phyloP scores from a whole-genome alignment of 23 tunicate genomes.

The Trididemnum miniatum region DNA sequence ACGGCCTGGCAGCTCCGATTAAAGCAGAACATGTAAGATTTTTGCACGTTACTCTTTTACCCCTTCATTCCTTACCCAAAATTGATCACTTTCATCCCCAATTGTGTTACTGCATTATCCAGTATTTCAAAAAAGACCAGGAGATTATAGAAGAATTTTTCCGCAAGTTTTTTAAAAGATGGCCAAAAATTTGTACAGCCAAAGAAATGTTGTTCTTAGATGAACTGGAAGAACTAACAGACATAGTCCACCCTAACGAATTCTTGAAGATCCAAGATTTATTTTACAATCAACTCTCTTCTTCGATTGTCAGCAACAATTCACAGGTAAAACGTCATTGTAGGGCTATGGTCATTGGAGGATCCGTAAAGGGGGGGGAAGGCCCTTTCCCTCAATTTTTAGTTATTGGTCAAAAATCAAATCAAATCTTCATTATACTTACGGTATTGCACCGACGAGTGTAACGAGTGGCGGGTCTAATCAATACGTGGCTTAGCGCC shows the following conservation, averaged over 20 bases:
- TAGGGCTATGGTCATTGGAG: no score
- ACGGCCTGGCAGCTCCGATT: constrained; percentile 71
- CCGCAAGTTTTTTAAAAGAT: constrained; percentile 32
- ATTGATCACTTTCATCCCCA: constrained; percentile 74
- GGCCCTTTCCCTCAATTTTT: no score
- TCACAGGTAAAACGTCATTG: no score
- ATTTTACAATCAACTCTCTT: constrained; percentile 54
- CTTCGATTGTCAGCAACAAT: constrained; percentile 60
- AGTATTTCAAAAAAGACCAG: constrained; percentile 82
- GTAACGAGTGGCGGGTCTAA: no score
- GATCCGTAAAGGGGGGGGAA: no score
- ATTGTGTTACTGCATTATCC: constrained; percentile 84
- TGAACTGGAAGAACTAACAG: constrained; percentile 91
- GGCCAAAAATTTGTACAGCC: constrained; percentile 53
- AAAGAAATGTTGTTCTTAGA: constrained; percentile 87
- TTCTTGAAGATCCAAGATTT: constrained; percentile 42
- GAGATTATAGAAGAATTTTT: constrained; percentile 20
- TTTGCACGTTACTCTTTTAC: constrained; percentile 55
- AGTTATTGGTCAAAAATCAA: no score
- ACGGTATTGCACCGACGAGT: no score
- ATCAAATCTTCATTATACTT: no score
- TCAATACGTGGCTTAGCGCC: no score
- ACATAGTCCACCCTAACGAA: constrained; percentile 71
- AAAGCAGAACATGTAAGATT: constrained; percentile 74
- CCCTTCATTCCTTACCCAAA: constrained; percentile 62